A percentile compares a stretch with the other conserved stretches of the same genome.
Evolutionary conservation across 2,113 vertebrate genomes (phyloP).

Genomic region (Mormyrus iriodes): DNA sequence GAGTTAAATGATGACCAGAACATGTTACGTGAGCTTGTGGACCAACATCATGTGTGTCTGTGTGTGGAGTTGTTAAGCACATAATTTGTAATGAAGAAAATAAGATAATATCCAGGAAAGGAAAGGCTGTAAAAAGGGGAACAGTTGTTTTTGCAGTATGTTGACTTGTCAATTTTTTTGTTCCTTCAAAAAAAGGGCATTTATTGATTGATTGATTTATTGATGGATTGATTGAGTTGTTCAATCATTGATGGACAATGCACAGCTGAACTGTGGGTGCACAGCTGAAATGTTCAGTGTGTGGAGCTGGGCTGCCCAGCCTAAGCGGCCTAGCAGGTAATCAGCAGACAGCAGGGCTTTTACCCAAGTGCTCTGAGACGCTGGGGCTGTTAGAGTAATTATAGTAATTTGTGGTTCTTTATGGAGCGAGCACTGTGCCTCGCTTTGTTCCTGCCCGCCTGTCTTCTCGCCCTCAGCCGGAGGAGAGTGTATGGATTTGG

Average conservation of each 20-base stretch:
- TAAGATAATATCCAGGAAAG: neutral
- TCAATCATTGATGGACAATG: neutral
- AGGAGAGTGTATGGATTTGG: neutral
- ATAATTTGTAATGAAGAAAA: neutral
- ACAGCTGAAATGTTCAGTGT: neutral
- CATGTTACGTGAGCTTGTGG: neutral
- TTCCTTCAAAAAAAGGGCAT: neutral
- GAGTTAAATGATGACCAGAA: neutral
- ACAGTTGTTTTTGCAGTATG: neutral
- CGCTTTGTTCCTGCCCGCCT: slow-evolving; percentile 7
- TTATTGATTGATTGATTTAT: neutral
- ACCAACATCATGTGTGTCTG: neutral
- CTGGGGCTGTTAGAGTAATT: slow-evolving; percentile 15
- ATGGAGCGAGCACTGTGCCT: neutral
- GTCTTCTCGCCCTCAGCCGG: neutral
- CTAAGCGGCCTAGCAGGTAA: neutral
- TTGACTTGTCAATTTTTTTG: neutral
- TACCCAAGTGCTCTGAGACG: neutral
- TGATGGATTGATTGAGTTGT: neutral
- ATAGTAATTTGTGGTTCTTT: slow-evolving; percentile 17
- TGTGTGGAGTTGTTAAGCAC: neutral
- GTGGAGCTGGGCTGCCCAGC: neutral
- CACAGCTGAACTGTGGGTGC: neutral
- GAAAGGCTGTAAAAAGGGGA: neutral
- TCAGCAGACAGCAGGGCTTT: slow-evolving; percentile 2